These are phyloP conservation scores for Tiliacea aurago DNA, from an alignment of 2,888 invertebrate genomes.

Conservation along the genomic window DNA sequence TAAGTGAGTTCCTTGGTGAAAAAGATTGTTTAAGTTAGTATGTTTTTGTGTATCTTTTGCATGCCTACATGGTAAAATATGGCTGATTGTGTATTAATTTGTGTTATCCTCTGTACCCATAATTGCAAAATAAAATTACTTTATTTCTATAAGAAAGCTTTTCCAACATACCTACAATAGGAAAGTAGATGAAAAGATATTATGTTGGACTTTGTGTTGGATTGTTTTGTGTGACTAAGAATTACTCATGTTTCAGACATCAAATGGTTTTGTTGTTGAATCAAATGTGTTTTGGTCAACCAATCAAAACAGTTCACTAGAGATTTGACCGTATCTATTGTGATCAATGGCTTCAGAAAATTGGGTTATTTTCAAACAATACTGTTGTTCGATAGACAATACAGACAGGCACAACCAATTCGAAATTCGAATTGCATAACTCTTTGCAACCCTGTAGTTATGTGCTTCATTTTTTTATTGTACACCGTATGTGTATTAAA, in stretches of 20 bases:
- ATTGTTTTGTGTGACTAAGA: slow-evolving; percentile 4
- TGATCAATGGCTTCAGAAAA: neutral
- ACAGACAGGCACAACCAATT: neutral
- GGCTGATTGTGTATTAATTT: too few species aligned
- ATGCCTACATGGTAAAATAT: too few species aligned
- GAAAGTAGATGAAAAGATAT: too few species aligned
- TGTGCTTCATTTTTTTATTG: too few species aligned
- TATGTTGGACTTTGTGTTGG: neutral
- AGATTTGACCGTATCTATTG: neutral
- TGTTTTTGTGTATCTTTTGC: too few species aligned
- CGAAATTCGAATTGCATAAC: slow-evolving; percentile 29
- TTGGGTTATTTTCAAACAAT: neutral
- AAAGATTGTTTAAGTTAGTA: too few species aligned
- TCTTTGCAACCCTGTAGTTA: slow-evolving; percentile 4
- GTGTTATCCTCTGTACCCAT: too few species aligned
- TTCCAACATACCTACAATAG: too few species aligned
- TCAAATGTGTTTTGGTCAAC: neutral
- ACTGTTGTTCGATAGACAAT: neutral
- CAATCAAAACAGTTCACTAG: neutral
- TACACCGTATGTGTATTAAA: too few species aligned
- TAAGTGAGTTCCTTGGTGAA: too few species aligned
- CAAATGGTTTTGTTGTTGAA: neutral
- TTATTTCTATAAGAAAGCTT: too few species aligned
- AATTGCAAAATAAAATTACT: too few species aligned
- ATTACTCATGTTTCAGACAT: neutral